phyloP scores from a whole-genome alignment of 2,113 vertebrate species.

The Elanoides forficatus region DNA sequence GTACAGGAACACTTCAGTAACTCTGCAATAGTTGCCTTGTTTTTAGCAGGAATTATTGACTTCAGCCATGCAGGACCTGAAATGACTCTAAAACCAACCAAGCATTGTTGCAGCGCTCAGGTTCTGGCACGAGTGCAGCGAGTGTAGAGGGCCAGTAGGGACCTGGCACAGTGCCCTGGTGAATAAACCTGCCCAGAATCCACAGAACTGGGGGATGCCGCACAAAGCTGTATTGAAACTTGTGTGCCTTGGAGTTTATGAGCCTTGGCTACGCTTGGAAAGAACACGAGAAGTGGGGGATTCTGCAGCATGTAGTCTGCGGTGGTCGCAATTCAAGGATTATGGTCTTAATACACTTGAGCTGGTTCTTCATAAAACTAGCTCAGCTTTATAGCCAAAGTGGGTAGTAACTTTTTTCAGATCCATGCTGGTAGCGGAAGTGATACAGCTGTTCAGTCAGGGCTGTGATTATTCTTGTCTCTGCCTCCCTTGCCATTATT shows the following conservation, averaged over 20 bases:
- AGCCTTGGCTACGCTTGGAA: fast-evolving
- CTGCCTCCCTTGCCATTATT: neutral
- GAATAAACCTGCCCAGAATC: neutral
- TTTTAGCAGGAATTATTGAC: neutral
- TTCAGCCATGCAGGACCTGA: neutral
- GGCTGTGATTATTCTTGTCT: neutral
- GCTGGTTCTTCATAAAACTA: neutral
- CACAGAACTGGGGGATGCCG: neutral
- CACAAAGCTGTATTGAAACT: neutral
- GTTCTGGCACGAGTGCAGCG: neutral
- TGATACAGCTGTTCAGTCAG: neutral
- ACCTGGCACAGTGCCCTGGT: neutral
- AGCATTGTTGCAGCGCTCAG: neutral
- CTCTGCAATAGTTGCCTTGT: neutral
- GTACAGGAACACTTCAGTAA: neutral
- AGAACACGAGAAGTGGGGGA: neutral
- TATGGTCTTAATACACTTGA: neutral
- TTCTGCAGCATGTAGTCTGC: neutral
- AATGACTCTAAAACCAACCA: neutral
- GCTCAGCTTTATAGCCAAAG: neutral
- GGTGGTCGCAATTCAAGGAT: neutral
- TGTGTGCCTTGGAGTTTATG: neutral
- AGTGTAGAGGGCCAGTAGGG: neutral
- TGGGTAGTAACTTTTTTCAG: neutral
- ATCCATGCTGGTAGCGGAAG: neutral